phyloP scores from a whole-genome alignment of 2,797 vertebrate species.

The Macropus fuliginosus region DNA sequence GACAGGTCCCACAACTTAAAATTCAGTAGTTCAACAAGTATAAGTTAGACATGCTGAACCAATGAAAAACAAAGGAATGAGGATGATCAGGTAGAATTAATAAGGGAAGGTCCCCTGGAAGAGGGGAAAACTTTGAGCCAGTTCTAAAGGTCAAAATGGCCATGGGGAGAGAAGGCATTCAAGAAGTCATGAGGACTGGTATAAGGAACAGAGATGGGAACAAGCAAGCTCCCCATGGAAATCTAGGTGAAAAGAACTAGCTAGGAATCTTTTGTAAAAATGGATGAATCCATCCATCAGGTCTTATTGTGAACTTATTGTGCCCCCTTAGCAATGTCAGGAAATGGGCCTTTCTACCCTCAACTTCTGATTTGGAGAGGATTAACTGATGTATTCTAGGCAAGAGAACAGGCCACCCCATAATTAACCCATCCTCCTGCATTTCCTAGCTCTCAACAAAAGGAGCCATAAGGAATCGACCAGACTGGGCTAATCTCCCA shows the following conservation, averaged over 20 bases:
- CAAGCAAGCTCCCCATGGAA: not conserved
- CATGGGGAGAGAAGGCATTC: not conserved
- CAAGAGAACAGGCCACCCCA: not conserved
- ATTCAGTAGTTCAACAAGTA: not conserved
- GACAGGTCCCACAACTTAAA: not conserved
- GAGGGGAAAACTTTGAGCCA: not conserved
- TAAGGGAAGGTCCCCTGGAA: not conserved
- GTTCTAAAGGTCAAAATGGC: not conserved
- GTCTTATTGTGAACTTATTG: not conserved
- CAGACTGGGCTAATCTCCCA: constrained; percentile 54
- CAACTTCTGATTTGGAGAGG: not conserved
- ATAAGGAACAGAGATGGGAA: not conserved
- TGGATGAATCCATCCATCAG: not conserved
- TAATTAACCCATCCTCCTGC: constrained; percentile 69
- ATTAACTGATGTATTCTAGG: constrained; percentile 23
- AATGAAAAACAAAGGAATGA: not conserved
- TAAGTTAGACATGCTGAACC: not conserved
- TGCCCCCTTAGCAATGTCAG: constrained; percentile 33
- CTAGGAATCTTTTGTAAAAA: not conserved
- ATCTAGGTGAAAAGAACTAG: not conserved
- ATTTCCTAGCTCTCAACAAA: constrained; percentile 56
- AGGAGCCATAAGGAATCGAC: constrained; percentile 60
- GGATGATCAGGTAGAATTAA: too few relatives aligned
- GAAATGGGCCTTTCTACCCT: not conserved
- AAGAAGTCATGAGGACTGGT: not conserved